Evolutionary conservation across 2,797 vertebrate genomes (phyloP), one percentile per base, ranked within the genome.

Genomic region (Anguilla marmorata): DNA sequence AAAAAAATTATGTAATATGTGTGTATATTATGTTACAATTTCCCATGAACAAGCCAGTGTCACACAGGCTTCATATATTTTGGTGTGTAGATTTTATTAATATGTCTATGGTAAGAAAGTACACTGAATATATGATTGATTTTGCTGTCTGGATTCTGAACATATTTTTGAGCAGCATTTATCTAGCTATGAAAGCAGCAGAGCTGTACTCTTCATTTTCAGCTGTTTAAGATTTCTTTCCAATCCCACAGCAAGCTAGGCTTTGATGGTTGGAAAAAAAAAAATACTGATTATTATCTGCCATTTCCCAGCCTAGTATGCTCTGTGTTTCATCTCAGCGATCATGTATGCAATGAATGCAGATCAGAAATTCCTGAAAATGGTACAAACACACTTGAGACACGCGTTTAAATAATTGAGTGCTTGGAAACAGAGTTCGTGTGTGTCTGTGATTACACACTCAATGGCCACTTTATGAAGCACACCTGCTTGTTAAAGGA

Each of bases 321-420:
- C 21, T 19, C 76, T 45, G 33, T 6, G 11, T 45, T 79, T 79
- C 2, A 79, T 79, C 76, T 24, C 45, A 45, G 19, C 37, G 1
- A 21, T 79, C 76, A 79, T 9, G 21, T 45, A 19, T 79, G 37
- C 4, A 79, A 79, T 9, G 8, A 79, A 45, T 79, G 27, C 33
- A 16, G 4, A 45, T 45, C 37, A 6, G 14, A 45, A 79, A 79
- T 79, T 45, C 16, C 37, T 33, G 33, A 79, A 21, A 45, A 79
- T 11, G 76, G 33, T 37, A 79, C 69, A 74, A 74, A 33, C 27
- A 74, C 69, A 74, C 69, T 74, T 33, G 69, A 79, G 76, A 41
- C 76, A 79, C 45, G 16, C 21, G 41, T 79, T 19, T 12, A 6
- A 79, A 79, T 45, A 45, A 79, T 79, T 79, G 3, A 79, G 33